Conservation (phyloP, 2,797 vertebrate species). For the Lithobates pipiens region DNA sequence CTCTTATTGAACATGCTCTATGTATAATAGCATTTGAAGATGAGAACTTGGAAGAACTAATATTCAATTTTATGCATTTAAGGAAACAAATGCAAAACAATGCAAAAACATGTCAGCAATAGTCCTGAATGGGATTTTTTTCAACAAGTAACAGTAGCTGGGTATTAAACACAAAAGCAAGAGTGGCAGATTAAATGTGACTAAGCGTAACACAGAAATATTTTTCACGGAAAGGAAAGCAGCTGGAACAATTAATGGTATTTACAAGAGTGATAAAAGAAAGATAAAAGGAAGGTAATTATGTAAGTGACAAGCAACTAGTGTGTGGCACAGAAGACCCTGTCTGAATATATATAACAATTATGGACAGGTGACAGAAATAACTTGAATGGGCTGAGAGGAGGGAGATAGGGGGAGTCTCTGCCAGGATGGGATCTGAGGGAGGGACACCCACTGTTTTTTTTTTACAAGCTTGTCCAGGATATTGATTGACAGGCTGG, state of each 20-base stretch:
- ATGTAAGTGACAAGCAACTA: constrained; percentile 35
- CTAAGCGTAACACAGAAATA: neutral
- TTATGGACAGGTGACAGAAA: constrained; percentile 66
- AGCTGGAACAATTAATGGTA: constrained; percentile 41
- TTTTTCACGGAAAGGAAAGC: constrained; percentile 21
- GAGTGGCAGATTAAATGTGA: neutral
- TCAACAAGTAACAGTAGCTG: neutral
- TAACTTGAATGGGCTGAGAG: constrained; percentile 62
- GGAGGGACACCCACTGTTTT: constrained; percentile 36
- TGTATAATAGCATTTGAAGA: too few species aligned
- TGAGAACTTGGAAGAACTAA: too few species aligned
- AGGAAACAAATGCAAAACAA: too few species aligned
- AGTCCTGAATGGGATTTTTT: neutral
- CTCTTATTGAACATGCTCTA: too few species aligned
- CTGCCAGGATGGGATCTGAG: constrained; percentile 39
- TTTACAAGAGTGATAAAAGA: constrained; percentile 52
- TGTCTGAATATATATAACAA: constrained; percentile 51
- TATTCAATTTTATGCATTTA: too few species aligned
- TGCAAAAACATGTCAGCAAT: neutral
- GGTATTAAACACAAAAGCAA: neutral
- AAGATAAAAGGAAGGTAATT: constrained; percentile 34
- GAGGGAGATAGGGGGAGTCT: constrained; percentile 10
- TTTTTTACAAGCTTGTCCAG: constrained; percentile 45
- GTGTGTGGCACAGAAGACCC: neutral
- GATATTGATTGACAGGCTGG: constrained; percentile 73